These are phyloP conservation scores for Lordiphosa stackelbergi DNA, from an alignment of 1,140 invertebrate species.

Conservation along the genomic window DNA sequence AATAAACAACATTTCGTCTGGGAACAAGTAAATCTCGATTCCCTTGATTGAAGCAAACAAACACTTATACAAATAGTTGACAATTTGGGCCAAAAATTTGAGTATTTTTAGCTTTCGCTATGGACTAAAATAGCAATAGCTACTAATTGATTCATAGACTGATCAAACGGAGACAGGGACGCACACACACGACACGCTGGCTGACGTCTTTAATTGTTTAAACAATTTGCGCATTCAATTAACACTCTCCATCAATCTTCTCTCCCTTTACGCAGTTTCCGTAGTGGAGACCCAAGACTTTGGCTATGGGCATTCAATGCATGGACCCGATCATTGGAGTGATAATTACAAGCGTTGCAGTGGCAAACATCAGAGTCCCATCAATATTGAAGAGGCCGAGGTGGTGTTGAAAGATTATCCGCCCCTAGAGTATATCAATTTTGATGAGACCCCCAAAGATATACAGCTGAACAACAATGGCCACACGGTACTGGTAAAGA, in stretches of 20 bases:
- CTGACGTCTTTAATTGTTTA: constrained; percentile 1
- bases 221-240: neutral
- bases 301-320: constrained; percentile 65
- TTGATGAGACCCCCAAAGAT: constrained; percentile 79
- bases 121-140: constrained; percentile 28
- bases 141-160: constrained; percentile 10
- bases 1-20: constrained; percentile 26
- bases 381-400: constrained; percentile 86
- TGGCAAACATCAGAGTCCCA: constrained; percentile 90
- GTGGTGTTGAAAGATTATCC: constrained; percentile 79
- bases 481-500: constrained; percentile 83
- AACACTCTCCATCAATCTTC: neutral
- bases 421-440: constrained; percentile 79
- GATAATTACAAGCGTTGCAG: constrained; percentile 83
- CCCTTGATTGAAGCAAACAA: constrained; percentile 1
- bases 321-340: constrained; percentile 84
- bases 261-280: constrained; percentile 16
- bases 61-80: constrained; percentile 18
- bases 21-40: constrained; percentile 14
- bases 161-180: constrained; percentile 4
- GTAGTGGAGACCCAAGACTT: constrained; percentile 38
- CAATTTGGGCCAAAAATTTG: constrained; percentile 14
- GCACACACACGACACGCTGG: constrained; percentile 1
- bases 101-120: constrained; percentile 39
- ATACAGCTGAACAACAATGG: constrained; percentile 85